phyloP scores from a whole-genome alignment of 2,113 vertebrate species.

The Rhinopomastus cyanomelas region DNA sequence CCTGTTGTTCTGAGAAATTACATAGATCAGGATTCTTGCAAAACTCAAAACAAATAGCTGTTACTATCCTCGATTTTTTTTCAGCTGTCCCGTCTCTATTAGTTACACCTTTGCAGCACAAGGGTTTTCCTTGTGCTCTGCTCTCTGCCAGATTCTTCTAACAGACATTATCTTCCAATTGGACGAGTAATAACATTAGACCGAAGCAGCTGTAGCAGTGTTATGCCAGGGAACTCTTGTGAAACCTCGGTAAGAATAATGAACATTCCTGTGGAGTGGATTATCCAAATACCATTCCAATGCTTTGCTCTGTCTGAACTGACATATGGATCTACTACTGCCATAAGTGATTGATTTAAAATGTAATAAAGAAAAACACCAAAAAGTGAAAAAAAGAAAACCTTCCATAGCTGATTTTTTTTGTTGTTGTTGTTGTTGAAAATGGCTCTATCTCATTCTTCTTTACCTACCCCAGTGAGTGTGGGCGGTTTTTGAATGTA shows the following conservation, averaged over 20 bases:
- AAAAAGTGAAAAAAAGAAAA: not conserved
- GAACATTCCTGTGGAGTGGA: constrained; percentile 33
- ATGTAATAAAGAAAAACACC: not conserved
- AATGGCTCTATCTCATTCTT: not conserved
- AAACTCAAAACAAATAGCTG: not conserved
- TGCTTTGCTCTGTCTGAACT: constrained; percentile 1
- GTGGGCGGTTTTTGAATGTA: not conserved
- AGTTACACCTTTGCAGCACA: constrained; percentile 6
- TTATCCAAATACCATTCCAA: constrained; percentile 41
- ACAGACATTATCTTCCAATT: constrained; percentile 53
- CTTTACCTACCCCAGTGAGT: not conserved
- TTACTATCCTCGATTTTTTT: not conserved
- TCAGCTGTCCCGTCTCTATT: not conserved
- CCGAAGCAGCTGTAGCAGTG: constrained; percentile 50
- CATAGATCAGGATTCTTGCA: not conserved
- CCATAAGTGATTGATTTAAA: not conserved
- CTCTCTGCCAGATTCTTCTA: constrained; percentile 27
- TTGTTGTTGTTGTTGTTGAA: not conserved
- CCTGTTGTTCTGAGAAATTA: not conserved
- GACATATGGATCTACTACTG: not conserved
- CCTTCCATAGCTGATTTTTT: not conserved
- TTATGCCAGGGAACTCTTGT: constrained; percentile 62
- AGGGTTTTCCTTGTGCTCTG: constrained; percentile 12
- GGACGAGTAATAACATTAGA: constrained; percentile 55
- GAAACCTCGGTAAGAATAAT: constrained; percentile 53